Evolutionary conservation across 2,113 vertebrate species (phyloP).

Genomic region (Phyllostomus hastatus): DNA sequence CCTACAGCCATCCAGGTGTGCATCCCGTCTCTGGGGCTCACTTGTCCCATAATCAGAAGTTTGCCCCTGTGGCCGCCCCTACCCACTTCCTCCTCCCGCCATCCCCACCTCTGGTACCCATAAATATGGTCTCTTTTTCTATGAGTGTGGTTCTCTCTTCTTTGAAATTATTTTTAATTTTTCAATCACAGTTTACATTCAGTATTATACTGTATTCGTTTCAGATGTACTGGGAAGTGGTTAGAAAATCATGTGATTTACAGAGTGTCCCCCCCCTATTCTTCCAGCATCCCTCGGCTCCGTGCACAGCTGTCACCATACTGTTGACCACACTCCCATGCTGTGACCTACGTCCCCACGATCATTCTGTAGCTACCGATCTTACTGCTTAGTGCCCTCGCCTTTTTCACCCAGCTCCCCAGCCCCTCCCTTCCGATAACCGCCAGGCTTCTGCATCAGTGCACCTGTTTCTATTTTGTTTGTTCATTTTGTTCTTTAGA

Average conservation of each 20-base stretch:
- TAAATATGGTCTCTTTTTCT: not conserved
- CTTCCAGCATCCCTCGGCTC: not conserved
- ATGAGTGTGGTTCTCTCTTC: too few relatives aligned
- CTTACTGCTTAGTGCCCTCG: not conserved
- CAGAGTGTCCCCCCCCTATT: not conserved
- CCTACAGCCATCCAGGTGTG: not conserved
- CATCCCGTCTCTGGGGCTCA: rapidly evolving
- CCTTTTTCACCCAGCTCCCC: not conserved
- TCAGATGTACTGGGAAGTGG: not conserved
- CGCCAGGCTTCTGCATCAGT: not conserved
- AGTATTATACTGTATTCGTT: not conserved
- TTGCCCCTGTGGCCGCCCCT: not conserved
- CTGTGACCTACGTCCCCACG: not conserved
- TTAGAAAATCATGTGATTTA: not conserved
- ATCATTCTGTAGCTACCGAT: not conserved
- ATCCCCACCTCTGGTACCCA: not conserved
- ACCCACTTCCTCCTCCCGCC: not conserved
- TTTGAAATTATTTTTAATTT: not conserved
- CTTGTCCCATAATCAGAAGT: not conserved
- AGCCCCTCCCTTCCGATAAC: not conserved
- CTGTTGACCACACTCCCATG: not conserved
- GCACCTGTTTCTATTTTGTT: not conserved
- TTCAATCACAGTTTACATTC: not conserved
- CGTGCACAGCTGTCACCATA: not conserved
- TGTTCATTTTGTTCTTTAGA: not conserved